These are phyloP conservation scores for Trachymyrmex septentrionalis DNA, from an alignment of 1,140 invertebrate genomes.

Conservation along the genomic window DNA sequence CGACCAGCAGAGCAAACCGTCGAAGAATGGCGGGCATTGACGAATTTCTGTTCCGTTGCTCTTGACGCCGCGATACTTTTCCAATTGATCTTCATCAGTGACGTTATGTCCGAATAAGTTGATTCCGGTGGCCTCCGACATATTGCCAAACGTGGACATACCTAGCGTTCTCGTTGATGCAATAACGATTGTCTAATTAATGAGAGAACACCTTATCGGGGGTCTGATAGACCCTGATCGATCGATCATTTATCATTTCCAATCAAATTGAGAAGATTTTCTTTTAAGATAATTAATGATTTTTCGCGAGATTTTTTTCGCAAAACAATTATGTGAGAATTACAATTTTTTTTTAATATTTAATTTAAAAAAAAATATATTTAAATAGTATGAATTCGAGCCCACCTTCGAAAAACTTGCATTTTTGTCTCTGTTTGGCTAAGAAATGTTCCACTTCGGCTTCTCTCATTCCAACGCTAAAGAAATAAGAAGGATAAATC, in stretches of 20 bases:
- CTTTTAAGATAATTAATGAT: neutral
- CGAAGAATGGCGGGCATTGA: slow-evolving; percentile 80
- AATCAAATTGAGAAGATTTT: neutral
- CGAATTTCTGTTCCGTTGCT: neutral
- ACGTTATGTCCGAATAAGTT: neutral
- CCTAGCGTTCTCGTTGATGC: slow-evolving; percentile 16
- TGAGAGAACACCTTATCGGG: too few relatives aligned
- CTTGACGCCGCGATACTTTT: neutral
- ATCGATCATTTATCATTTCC: neutral
- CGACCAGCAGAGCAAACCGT: slow-evolving; percentile 84
- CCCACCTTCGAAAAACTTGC: slow-evolving; percentile 61
- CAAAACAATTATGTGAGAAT: neutral
- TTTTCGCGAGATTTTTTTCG: neutral
- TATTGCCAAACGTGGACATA: neutral
- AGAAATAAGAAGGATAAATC: neutral
- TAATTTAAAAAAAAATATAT: neutral
- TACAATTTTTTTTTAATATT: neutral
- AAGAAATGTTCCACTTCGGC: slow-evolving; percentile 46
- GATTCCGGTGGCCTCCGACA: neutral
- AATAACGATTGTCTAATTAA: slow-evolving; percentile 12
- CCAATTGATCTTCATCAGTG: neutral
- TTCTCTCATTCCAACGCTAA: slow-evolving; percentile 28
- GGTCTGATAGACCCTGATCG: neutral
- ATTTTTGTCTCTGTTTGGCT: slow-evolving; percentile 53
- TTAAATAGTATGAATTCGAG: neutral